Percentiles rank a stretch among this genome's conserved stretches.
Evolutionary conservation across 2,113 vertebrate genomes (phyloP).

Genomic region (Hippocampus guttulatus): DNA sequence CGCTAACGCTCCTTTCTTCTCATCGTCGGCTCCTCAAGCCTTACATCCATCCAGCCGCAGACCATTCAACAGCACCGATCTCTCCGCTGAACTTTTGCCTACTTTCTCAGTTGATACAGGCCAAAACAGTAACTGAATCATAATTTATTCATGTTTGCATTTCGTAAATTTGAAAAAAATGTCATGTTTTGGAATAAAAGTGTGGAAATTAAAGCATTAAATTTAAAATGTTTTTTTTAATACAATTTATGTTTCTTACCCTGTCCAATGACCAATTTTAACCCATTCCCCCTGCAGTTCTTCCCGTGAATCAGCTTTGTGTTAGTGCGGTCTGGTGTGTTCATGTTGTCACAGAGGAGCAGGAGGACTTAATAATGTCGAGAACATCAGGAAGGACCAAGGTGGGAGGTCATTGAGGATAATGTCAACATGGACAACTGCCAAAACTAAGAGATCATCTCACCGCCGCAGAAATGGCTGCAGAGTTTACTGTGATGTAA

Average conservation of each 20-base stretch:
- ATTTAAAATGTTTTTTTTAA: too few relatives aligned
- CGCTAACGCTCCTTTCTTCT: too few relatives aligned
- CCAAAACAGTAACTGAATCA: too few relatives aligned
- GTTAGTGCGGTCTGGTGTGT: background rate
- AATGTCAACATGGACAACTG: conserved; percentile 44
- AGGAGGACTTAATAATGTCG: background rate
- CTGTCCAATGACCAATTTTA: background rate
- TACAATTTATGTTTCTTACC: too few relatives aligned
- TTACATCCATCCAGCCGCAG: too few relatives aligned
- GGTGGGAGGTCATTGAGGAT: conserved; percentile 27
- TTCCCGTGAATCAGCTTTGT: background rate
- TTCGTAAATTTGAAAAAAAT: too few relatives aligned
- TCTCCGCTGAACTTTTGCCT: too few relatives aligned
- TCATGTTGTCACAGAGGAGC: conserved; percentile 1
- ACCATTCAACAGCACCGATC: too few relatives aligned
- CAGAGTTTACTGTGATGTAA: conserved; percentile 41
- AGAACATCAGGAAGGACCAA: conserved; percentile 16
- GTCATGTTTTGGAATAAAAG: too few relatives aligned
- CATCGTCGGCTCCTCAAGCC: too few relatives aligned
- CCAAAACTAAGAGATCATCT: conserved; percentile 43
- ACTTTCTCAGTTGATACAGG: too few relatives aligned
- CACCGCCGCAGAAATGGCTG: conserved; percentile 16
- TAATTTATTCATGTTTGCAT: background rate
- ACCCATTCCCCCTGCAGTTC: background rate
- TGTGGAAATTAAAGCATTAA: too few relatives aligned